phyloP scores from a whole-genome alignment of 92 coral and sea anemone genomes.

The Siderastrea radians region DNA sequence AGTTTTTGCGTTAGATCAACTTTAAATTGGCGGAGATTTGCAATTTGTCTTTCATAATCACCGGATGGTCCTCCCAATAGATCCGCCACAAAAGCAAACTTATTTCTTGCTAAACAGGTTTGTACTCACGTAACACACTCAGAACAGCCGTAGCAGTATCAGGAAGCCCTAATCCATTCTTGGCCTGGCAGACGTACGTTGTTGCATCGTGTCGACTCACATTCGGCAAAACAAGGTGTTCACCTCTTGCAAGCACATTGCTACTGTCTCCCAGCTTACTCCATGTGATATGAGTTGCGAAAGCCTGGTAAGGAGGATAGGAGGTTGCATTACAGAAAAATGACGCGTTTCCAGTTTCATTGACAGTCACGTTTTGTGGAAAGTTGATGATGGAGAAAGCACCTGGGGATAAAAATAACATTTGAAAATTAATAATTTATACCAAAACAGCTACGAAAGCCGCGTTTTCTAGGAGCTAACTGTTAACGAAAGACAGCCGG shows the following conservation, averaged over 20 bases:
- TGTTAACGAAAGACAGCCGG: too few relatives aligned
- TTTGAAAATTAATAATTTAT: neutral
- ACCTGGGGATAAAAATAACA: slow-evolving; percentile 38
- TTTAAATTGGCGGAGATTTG: too few relatives aligned
- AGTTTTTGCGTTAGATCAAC: too few relatives aligned
- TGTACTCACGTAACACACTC: slow-evolving; percentile 61
- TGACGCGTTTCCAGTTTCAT: slow-evolving; percentile 53
- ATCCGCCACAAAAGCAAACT: neutral
- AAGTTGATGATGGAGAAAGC: slow-evolving; percentile 65
- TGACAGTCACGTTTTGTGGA: slow-evolving; percentile 67
- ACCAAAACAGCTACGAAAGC: too few relatives aligned
- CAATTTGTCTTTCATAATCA: too few relatives aligned
- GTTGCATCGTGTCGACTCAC: slow-evolving; percentile 61
- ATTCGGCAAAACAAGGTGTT: slow-evolving; percentile 41
- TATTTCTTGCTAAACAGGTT: neutral
- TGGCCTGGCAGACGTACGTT: slow-evolving; percentile 72
- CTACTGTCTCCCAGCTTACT: slow-evolving; percentile 49
- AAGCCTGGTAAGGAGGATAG: slow-evolving; percentile 3
- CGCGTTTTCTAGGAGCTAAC: too few relatives aligned
- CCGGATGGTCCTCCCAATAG: neutral
- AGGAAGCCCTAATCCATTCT: slow-evolving; percentile 76
- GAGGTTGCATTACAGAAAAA: slow-evolving; percentile 82
- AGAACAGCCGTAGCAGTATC: slow-evolving; percentile 72
- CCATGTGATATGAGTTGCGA: slow-evolving; percentile 56
- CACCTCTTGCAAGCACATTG: slow-evolving; percentile 30